Conservation (phyloP, 2,888 invertebrate genomes). For the Cyrtodaria siliqua region DNA sequence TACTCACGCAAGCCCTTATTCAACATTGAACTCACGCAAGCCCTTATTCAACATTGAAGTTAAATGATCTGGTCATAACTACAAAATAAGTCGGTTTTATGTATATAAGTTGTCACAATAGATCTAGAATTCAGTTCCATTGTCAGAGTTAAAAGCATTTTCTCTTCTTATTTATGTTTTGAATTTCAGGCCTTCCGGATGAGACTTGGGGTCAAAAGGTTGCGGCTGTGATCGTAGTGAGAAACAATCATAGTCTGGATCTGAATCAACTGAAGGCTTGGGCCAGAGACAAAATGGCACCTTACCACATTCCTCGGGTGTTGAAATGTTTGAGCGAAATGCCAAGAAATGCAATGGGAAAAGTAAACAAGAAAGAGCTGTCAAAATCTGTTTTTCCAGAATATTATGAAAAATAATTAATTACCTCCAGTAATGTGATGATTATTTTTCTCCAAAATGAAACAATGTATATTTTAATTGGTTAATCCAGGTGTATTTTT, state of each 20-base stretch:
- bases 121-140: too few species aligned
- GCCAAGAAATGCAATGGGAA: slow-evolving; percentile 95
- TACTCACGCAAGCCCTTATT: too few species aligned
- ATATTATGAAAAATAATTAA: slow-evolving; percentile 6
- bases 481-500: too few species aligned
- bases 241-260: slow-evolving; percentile 63
- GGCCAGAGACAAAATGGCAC: slow-evolving; percentile 76
- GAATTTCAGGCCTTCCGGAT: slow-evolving; percentile 89
- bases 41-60: too few species aligned
- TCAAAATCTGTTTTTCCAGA: slow-evolving; percentile 67
- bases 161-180: not conserved
- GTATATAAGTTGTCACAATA: too few species aligned
- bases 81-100: too few species aligned
- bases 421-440: too few species aligned
- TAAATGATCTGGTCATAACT: too few species aligned
- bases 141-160: too few species aligned
- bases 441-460: too few species aligned
- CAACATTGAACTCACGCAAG: too few species aligned
- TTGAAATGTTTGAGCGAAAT: slow-evolving; percentile 86
- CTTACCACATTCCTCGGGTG: slow-evolving; percentile 85
- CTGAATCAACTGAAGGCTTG: slow-evolving; percentile 73
- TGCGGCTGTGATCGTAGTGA: slow-evolving; percentile 85
- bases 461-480: too few species aligned
- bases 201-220: slow-evolving; percentile 94
- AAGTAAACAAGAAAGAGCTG: slow-evolving; percentile 89